These are phyloP conservation scores for Caenorhabditis macrosperma DNA, from an alignment of 2,888 invertebrate species.

Conservation along the genomic window DNA sequence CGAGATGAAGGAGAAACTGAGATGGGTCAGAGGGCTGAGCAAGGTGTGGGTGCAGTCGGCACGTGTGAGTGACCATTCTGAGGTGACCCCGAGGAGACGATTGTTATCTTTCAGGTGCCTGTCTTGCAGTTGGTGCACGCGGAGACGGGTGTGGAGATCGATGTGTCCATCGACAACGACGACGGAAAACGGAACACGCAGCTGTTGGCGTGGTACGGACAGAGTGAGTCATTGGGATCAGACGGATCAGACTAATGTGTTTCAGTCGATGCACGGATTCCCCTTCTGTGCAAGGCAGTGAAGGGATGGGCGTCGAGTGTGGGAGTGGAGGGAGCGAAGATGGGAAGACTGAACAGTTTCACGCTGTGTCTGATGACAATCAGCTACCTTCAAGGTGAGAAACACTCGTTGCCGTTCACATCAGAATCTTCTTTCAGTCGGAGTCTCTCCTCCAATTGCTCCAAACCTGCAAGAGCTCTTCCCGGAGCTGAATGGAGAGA, in stretches of 20 bases:
- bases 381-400: neutral
- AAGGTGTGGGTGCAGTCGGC: neutral
- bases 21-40: neutral
- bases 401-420: too few species aligned
- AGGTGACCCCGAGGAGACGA: too few species aligned
- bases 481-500: slow-evolving; percentile 9
- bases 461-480: slow-evolving; percentile 22
- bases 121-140: neutral
- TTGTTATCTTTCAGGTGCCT: neutral
- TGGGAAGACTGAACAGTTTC: slow-evolving; percentile 5
- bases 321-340: slow-evolving; percentile 6
- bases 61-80: too few species aligned
- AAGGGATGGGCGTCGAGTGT: slow-evolving; percentile 17
- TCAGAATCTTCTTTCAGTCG: neutral
- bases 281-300: slow-evolving; percentile 11
- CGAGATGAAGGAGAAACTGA: neutral
- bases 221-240: too few species aligned
- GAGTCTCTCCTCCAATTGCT: neutral
- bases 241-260: too few species aligned
- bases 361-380: slow-evolving; percentile 11
- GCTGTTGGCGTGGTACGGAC: neutral
- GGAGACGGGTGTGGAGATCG: neutral
- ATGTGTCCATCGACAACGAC: slow-evolving; percentile 12
- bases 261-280: slow-evolving; percentile 14
- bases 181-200: slow-evolving; percentile 21